phyloP scores from a whole-genome alignment of 2,113 vertebrate species.

The Ptychochromis oligacanthus region DNA sequence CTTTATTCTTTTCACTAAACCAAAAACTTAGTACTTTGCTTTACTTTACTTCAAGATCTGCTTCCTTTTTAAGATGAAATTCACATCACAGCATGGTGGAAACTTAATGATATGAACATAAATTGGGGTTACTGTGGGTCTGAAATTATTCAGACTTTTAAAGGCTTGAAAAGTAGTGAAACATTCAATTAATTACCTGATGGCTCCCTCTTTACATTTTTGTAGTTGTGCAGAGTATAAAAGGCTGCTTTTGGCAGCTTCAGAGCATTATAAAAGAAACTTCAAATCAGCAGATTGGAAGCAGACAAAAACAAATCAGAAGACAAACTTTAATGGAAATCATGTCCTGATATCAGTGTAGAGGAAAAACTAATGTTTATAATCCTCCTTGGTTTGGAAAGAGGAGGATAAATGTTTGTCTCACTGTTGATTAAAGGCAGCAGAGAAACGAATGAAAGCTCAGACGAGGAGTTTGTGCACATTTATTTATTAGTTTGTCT shows the following conservation, averaged over 20 bases:
- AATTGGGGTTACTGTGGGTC: neutral
- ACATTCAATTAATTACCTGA: neutral
- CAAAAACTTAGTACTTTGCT: neutral
- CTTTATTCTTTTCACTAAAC: neutral
- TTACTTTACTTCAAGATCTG: neutral
- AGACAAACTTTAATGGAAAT: neutral
- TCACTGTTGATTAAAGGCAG: neutral
- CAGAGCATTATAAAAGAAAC: neutral
- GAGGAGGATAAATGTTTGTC: neutral
- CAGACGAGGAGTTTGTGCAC: rapidly evolving
- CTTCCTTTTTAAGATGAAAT: neutral
- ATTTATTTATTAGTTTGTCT: conserved; percentile 51
- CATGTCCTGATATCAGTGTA: neutral
- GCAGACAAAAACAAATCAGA: neutral
- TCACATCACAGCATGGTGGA: neutral
- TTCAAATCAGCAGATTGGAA: neutral
- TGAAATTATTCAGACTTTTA: neutral
- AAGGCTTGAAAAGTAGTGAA: neutral
- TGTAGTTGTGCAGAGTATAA: neutral
- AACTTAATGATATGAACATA: neutral
- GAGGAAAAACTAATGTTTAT: neutral
- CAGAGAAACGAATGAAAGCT: neutral
- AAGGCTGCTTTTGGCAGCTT: neutral
- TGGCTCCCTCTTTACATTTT: neutral
- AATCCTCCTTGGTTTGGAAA: neutral